Percentiles rank a stretch among this genome's conserved stretches.
Evolutionary conservation across 2,113 vertebrate species (phyloP).

Genomic region (Myotis yumanensis): DNA sequence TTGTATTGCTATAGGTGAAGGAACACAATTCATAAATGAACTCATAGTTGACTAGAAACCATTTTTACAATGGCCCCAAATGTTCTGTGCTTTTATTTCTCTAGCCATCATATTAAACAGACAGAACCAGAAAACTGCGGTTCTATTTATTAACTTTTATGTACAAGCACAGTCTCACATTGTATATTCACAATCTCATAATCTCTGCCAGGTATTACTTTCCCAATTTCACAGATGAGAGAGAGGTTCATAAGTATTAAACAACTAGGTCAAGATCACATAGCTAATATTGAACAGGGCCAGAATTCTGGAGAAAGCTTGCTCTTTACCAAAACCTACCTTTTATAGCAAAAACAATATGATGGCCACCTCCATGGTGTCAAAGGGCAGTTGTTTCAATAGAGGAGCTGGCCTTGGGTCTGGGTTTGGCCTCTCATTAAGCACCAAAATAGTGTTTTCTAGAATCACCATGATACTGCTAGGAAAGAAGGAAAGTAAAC

Average conservation of each 20-base stretch:
- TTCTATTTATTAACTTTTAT: constrained; percentile 48
- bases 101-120: neutral
- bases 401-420: neutral
- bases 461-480: neutral
- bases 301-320: neutral
- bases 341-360: neutral
- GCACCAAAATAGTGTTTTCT: neutral
- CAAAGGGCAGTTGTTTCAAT: neutral
- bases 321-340: neutral
- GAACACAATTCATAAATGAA: neutral
- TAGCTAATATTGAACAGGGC: neutral
- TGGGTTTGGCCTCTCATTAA: neutral
- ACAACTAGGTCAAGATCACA: neutral
- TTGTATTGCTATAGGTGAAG: neutral
- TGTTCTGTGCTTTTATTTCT: neutral
- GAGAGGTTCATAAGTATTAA: neutral
- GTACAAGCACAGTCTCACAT: neutral
- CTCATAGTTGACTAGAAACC: neutral
- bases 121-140: constrained; percentile 3
- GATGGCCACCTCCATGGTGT: neutral
- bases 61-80: neutral
- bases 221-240: constrained; percentile 51
- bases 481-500: neutral
- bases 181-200: constrained; percentile 47
- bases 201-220: constrained; percentile 32